These are phyloP conservation scores for Oreochromis spilurus DNA, from an alignment of 2,113 vertebrate genomes.

Conservation along the genomic window DNA sequence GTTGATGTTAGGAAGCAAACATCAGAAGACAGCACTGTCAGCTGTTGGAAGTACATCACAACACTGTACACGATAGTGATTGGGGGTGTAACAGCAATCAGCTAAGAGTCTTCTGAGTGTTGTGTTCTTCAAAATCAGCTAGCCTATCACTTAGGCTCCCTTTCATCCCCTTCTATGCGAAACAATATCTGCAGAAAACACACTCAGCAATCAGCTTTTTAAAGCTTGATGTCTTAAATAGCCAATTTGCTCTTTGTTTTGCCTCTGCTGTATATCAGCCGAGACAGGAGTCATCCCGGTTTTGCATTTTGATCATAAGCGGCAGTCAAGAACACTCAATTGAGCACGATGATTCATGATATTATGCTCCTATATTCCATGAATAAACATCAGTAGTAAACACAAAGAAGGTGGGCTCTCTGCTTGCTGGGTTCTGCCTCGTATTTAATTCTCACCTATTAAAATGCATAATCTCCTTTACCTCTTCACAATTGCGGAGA, in stretches of 20 bases:
- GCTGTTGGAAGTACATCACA: not conserved
- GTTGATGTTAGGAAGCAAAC: not conserved
- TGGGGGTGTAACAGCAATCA: slow-evolving; percentile 50
- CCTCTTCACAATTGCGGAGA: slow-evolving; percentile 31
- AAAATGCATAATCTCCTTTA: slow-evolving; percentile 64
- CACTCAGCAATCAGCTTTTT: slow-evolving; percentile 60
- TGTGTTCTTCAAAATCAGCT: slow-evolving; percentile 44
- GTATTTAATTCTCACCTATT: slow-evolving; percentile 57
- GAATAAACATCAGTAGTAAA: slow-evolving; percentile 55
- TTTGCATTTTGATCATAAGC: slow-evolving; percentile 47
- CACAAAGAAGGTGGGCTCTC: slow-evolving; percentile 19
- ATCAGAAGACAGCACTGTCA: not conserved
- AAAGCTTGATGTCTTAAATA: slow-evolving; percentile 36
- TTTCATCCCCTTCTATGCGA: slow-evolving; percentile 26
- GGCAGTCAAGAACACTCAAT: slow-evolving; percentile 57
- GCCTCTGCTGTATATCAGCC: not conserved
- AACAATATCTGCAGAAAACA: slow-evolving; percentile 41
- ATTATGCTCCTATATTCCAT: slow-evolving; percentile 17
- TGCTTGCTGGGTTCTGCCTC: not conserved
- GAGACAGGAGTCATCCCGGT: slow-evolving; percentile 33
- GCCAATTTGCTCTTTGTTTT: slow-evolving; percentile 46
- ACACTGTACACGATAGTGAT: not conserved
- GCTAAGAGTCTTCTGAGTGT: slow-evolving; percentile 19
- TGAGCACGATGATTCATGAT: slow-evolving; percentile 43
- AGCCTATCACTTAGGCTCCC: slow-evolving; percentile 7